Conservation (phyloP, 2,797 vertebrate genomes). For the Craterocephalus amniculus region DNA sequence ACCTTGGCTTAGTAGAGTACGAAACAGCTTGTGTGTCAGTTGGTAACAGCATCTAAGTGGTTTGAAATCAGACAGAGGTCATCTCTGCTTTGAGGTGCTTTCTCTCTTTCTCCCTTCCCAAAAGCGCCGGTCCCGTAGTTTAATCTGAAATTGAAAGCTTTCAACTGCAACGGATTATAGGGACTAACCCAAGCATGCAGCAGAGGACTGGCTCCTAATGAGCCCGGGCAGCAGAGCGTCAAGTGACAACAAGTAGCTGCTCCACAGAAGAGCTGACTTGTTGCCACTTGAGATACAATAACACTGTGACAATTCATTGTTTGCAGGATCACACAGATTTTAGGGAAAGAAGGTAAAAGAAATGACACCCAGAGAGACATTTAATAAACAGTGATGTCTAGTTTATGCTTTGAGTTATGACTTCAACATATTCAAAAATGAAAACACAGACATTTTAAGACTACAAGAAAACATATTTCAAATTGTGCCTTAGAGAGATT, state of each 20-base stretch:
- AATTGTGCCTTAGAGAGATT: slow-evolving; percentile 84
- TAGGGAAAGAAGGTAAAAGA: slow-evolving; percentile 42
- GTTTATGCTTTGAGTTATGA: slow-evolving; percentile 80
- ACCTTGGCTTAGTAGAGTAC: slow-evolving; percentile 65
- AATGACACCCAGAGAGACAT: slow-evolving; percentile 55
- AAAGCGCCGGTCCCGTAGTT: slow-evolving; percentile 61
- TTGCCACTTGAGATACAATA: slow-evolving; percentile 1
- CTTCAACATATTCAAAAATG: slow-evolving; percentile 90
- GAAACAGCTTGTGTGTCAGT: slow-evolving; percentile 54
- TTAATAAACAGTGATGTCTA: slow-evolving; percentile 76
- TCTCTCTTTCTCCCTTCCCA: slow-evolving; percentile 58
- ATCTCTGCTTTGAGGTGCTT: slow-evolving; percentile 42
- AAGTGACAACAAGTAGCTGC: slow-evolving; percentile 61
- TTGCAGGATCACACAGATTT: not conserved
- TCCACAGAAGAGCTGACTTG: slow-evolving; percentile 26
- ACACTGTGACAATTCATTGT: slow-evolving; percentile 5
- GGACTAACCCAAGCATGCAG: slow-evolving; percentile 57
- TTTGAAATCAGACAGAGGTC: slow-evolving; percentile 59
- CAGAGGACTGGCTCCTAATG: slow-evolving; percentile 57
- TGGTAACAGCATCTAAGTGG: slow-evolving; percentile 55
- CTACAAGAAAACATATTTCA: slow-evolving; percentile 86
- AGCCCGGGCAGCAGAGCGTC: slow-evolving; percentile 58
- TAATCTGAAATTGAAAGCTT: slow-evolving; percentile 78
- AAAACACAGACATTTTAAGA: slow-evolving; percentile 87
- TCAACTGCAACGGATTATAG: slow-evolving; percentile 72